phyloP scores from a whole-genome alignment of 2,113 vertebrate species.

The Cinclus mexicanus region DNA sequence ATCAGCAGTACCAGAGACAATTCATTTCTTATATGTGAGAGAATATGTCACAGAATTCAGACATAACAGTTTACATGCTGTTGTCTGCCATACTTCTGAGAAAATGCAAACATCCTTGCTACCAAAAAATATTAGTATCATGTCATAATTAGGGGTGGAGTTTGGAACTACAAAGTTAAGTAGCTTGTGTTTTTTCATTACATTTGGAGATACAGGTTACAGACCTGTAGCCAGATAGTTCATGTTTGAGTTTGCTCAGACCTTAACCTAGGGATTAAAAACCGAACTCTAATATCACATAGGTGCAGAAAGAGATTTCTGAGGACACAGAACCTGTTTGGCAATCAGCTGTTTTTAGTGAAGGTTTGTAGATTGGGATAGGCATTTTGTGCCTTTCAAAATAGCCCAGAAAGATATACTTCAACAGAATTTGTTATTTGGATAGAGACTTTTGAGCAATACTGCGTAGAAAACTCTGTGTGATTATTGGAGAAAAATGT shows the following conservation, averaged over 20 bases:
- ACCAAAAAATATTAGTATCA: not conserved
- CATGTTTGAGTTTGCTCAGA: not conserved
- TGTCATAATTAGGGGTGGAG: not conserved
- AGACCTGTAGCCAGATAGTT: not conserved
- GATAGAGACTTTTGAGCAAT: not conserved
- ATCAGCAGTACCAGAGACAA: not conserved
- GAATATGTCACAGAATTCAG: not conserved
- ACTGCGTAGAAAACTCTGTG: not conserved
- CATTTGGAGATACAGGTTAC: not conserved
- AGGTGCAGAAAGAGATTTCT: not conserved
- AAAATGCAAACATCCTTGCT: not conserved
- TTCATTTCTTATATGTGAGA: fast-evolving
- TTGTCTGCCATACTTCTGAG: not conserved
- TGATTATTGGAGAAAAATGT: not conserved
- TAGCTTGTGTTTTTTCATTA: not conserved
- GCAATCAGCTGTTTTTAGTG: not conserved
- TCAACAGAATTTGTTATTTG: not conserved
- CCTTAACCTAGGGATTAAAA: not conserved
- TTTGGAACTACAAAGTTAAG: not conserved
- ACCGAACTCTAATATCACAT: not conserved
- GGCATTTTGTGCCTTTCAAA: not conserved
- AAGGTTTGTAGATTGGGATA: not conserved
- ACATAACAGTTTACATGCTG: not conserved
- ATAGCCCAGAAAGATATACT: not conserved
- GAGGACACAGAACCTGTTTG: not conserved